Percentiles rank a stretch among this genome's conserved stretches.
Evolutionary conservation across 2,888 invertebrate genomes (phyloP).

Genomic region (Cantharis rufa): DNA sequence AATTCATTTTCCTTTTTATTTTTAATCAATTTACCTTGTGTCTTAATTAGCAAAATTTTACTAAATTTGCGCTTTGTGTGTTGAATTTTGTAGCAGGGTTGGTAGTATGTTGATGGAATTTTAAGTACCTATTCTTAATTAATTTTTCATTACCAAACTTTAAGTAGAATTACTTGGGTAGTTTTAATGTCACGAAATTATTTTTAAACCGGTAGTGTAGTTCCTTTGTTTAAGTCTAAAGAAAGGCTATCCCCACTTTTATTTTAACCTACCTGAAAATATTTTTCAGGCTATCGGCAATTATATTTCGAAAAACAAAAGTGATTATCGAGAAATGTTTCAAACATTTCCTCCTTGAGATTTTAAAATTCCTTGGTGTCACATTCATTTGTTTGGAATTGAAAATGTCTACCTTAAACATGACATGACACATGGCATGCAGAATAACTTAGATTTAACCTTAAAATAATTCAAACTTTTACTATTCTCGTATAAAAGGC

Average conservation of each 20-base stretch:
- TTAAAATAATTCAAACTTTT: not conserved
- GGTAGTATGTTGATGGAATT: constrained; percentile 27
- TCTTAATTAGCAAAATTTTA: constrained; percentile 28
- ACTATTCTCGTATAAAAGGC: not conserved
- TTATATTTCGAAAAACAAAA: not conserved
- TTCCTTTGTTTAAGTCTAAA: not conserved
- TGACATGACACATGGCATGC: not conserved
- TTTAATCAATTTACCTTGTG: constrained; percentile 35
- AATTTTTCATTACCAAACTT: not conserved
- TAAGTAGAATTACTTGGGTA: not conserved
- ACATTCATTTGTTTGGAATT: not conserved
- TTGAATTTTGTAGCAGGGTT: constrained; percentile 42
- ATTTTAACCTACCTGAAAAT: not conserved
- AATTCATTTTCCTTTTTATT: constrained; percentile 18
- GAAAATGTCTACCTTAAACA: not conserved
- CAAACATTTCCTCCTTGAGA: not conserved
- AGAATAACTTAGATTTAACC: not conserved
- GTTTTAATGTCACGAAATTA: not conserved
- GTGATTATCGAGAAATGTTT: not conserved
- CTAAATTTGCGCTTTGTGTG: constrained; percentile 37
- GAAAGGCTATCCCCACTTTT: not conserved
- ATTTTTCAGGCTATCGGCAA: not conserved
- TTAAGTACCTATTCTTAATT: not conserved
- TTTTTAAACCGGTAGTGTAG: not conserved
- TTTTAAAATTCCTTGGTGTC: not conserved